Evolutionary conservation across 2,888 invertebrate genomes (phyloP).

Genomic region (Eudasyphora cyanicolor): DNA sequence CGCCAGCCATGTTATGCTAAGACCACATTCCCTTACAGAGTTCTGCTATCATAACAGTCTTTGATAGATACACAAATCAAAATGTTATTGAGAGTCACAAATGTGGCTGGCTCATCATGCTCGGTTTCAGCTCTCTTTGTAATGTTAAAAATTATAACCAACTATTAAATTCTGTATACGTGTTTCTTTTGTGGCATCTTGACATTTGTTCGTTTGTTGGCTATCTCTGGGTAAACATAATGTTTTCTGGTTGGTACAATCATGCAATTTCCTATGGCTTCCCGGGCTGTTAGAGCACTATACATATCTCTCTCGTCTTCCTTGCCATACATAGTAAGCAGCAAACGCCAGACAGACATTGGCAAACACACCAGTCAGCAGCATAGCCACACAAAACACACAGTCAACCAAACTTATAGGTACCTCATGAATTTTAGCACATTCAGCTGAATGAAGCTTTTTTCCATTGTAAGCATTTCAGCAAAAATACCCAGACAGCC

Average conservation of each 20-base stretch:
- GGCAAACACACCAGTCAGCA: slow-evolving; percentile 12
- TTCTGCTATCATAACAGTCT: background rate
- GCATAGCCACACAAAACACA: slow-evolving; percentile 1
- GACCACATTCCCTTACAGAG: slow-evolving; percentile 50
- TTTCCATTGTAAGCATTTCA: slow-evolving; percentile 39
- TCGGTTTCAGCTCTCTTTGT: slow-evolving; percentile 1
- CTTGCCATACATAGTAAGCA: background rate
- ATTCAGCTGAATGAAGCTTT: slow-evolving; percentile 60
- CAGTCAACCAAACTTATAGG: slow-evolving; percentile 36
- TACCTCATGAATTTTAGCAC: slow-evolving; percentile 54
- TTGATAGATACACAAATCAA: slow-evolving; percentile 2
- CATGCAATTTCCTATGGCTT: slow-evolving; percentile 63
- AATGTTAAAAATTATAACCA: background rate
- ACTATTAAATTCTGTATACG: slow-evolving; percentile 47
- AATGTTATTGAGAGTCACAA: background rate
- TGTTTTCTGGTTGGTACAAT: slow-evolving; percentile 16
- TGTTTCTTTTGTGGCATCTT: slow-evolving; percentile 43
- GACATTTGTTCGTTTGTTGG: background rate
- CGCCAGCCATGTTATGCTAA: slow-evolving; percentile 24
- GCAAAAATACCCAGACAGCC: slow-evolving; percentile 43
- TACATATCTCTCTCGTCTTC: no score
- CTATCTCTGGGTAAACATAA: slow-evolving; percentile 5
- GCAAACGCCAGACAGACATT: background rate
- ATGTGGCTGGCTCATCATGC: slow-evolving; percentile 28
- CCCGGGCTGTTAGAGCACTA: slow-evolving; percentile 38